Base-by-base conservation (phyloP, 2,888 invertebrate genomes). In the Endotricha flammealis region DNA sequence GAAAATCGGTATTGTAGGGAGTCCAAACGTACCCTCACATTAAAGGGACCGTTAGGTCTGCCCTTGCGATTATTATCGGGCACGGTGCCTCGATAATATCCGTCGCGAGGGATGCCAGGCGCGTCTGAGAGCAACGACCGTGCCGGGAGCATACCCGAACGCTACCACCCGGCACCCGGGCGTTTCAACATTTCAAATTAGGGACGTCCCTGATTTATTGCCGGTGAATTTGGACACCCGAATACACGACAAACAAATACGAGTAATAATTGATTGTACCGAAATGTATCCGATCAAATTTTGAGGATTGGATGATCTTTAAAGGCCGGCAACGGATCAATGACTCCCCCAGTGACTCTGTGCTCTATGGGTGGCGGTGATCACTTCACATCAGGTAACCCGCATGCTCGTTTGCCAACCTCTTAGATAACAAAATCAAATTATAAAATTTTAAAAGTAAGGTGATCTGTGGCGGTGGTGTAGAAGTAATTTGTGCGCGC, bases 31-130 rank as follows among this genome's bases (percentile, higher is more conserved):
- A 55, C 62, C 64, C 64, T 62, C 60, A 49, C 56, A 61, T 62
- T 63, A 64, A 54, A 55, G 54, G 50, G 55, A 60, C 63, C 69
- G 68, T 66, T 69, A 69, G 66, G 58, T 55, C 56, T 64, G 64
- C 61, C 69, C 69, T 64, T 57, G 66, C 57, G 70, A 70, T 73
- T 67, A 73, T 67, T 64, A 73, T 71, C 67, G 58, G 39, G 39
- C 57, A 56, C 56, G 44, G 50, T 48, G 52, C 50, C 49, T 54
- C 53, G 71, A 68, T 70, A 66, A 64, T 64, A 71, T 66, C 64
- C 64, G 60, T 55, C 55, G 58, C 55, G 35, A 59, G 71, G 67
- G 65, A 60, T 66, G 64, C 48, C 61, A 44, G 44, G 39, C 41
- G 47, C 46, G 38, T 20, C 37, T 12, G 57, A 54, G 71, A 61